phyloP scores from a whole-genome alignment of 1,140 invertebrate genomes.

The Colletes latitarsis region DNA sequence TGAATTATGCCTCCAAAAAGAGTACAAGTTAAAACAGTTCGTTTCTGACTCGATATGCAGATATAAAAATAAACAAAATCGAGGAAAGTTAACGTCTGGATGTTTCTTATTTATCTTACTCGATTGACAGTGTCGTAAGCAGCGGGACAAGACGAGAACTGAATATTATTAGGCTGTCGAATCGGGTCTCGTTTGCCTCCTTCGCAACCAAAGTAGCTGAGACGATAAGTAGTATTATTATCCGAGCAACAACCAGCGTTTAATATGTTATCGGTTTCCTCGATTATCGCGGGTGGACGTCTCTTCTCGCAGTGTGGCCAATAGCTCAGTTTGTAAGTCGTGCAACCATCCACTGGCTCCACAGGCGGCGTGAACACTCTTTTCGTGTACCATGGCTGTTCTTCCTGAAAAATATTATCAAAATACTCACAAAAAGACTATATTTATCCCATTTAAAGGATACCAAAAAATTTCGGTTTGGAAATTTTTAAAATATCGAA shows the following conservation, averaged over 20 bases:
- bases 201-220: constrained; percentile 75
- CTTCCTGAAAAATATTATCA: constrained; percentile 59
- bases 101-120: constrained; percentile 53
- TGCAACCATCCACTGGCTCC: constrained; percentile 78
- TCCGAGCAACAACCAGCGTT: constrained; percentile 70
- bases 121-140: constrained; percentile 73
- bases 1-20: too few relatives aligned
- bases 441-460: too few relatives aligned
- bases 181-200: constrained; percentile 67
- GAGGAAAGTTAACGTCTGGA: too few relatives aligned
- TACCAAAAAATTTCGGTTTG: too few relatives aligned
- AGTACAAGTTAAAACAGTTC: too few relatives aligned
- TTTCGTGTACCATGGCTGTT: constrained; percentile 60
- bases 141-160: constrained; percentile 68
- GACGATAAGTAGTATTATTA: constrained; percentile 75
- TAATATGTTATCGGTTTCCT: constrained; percentile 67
- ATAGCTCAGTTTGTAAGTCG: constrained; percentile 83
- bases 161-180: constrained; percentile 58
- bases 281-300: constrained; percentile 51
- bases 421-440: background rate
- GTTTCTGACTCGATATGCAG: too few relatives aligned
- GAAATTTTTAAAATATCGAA: too few relatives aligned
- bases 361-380: constrained; percentile 72
- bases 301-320: constrained; percentile 73
- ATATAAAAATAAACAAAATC: too few relatives aligned